Evolutionary conservation across 2,113 vertebrate genomes (phyloP).

Genomic region (Galbula dea): DNA sequence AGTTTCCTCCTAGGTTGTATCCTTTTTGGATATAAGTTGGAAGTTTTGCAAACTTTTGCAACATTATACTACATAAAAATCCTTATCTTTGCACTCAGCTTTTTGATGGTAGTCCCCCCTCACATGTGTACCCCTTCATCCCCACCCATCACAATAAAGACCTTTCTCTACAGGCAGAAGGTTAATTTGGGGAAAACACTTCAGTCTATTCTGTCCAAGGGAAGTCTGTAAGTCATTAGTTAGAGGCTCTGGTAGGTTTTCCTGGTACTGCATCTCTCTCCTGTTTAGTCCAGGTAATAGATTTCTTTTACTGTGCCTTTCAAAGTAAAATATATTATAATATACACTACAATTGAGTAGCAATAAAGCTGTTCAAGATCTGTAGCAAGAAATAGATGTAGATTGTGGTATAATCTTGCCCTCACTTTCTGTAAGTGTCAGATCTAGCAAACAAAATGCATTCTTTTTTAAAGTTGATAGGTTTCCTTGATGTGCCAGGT

Average conservation of each 20-base stretch:
- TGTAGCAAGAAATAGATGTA: not conserved
- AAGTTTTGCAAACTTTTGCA: not conserved
- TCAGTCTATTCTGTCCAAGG: not conserved
- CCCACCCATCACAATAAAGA: not conserved
- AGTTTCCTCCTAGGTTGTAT: not conserved
- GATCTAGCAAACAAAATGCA: not conserved
- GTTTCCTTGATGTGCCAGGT: not conserved
- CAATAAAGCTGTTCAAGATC: not conserved
- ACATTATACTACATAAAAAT: not conserved
- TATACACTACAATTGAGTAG: not conserved
- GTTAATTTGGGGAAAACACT: not conserved
- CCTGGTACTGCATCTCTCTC: not conserved
- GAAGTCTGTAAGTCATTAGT: not conserved
- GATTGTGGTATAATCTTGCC: not conserved
- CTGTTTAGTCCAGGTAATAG: not conserved
- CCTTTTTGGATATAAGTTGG: not conserved
- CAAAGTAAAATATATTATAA: not conserved
- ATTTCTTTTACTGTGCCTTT: not conserved
- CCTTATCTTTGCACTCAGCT: not conserved
- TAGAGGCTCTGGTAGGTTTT: not conserved
- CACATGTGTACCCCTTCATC: rapidly evolving
- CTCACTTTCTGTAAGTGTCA: not conserved
- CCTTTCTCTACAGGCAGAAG: not conserved
- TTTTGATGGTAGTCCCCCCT: not conserved
- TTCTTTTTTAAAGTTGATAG: not conserved